Percentiles rank a stretch among this genome's conserved stretches.
These are phyloP conservation scores for Dicranocentrus wangi DNA, from an alignment of 2,888 invertebrate species.

Conservation along the genomic window DNA sequence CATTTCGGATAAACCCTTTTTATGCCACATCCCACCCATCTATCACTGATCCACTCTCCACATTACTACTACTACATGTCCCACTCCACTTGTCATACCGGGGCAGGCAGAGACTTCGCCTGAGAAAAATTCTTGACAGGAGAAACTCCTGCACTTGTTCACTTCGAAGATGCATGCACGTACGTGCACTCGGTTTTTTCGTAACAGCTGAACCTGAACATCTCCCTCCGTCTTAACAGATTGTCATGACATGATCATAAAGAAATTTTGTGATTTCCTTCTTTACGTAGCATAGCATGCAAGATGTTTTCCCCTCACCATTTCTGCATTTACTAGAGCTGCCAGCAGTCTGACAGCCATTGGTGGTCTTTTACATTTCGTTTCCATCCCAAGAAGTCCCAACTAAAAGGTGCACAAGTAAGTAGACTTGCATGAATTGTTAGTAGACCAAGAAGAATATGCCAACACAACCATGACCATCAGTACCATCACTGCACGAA, in stretches of 20 bases:
- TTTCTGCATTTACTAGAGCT: too few species aligned
- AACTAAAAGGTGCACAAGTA: not conserved
- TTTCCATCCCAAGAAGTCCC: not conserved
- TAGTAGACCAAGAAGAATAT: too few species aligned
- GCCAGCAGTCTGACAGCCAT: too few species aligned
- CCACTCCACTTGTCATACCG: not conserved
- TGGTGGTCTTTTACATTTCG: too few species aligned
- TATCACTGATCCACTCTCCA: not conserved
- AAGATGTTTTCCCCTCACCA: too few species aligned
- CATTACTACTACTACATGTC: not conserved
- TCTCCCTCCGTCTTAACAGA: not conserved
- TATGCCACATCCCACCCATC: not conserved
- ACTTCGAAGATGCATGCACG: not conserved
- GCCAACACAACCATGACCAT: too few species aligned
- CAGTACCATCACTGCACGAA: not conserved
- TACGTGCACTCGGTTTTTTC: not conserved
- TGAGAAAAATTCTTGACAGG: not conserved
- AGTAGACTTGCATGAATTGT: too few species aligned
- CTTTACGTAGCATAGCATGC: too few species aligned
- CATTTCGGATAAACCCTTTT: too few species aligned
- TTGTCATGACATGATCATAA: not conserved
- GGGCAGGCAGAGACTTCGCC: slow-evolving; percentile 3
- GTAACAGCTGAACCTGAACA: slow-evolving; percentile 2
- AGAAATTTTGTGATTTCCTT: not conserved
- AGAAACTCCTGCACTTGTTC: too few species aligned